Percentiles rank a stretch among this genome's conserved stretches.
phyloP scores from a whole-genome alignment of 1,140 invertebrate species.

The Danaus plexippus region DNA sequence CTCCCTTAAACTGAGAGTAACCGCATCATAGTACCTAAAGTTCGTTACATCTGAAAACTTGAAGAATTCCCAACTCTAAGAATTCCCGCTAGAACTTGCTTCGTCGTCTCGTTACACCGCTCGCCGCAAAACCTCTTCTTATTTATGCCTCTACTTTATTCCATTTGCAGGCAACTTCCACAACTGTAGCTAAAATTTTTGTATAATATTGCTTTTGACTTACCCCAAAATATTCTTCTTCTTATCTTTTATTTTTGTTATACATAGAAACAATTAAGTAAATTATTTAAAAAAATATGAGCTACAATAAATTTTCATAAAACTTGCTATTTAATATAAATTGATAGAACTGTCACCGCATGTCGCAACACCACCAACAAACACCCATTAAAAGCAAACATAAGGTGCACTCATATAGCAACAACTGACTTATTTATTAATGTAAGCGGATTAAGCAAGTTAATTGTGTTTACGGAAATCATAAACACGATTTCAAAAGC shows the following conservation, averaged over 20 bases:
- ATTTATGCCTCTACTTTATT: slow-evolving; percentile 62
- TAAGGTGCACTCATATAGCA: too few species aligned
- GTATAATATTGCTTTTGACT: slow-evolving; percentile 16
- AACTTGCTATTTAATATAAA: too few species aligned
- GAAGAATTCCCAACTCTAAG: slow-evolving; percentile 55
- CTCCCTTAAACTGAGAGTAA: too few species aligned
- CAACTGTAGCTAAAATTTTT: slow-evolving; percentile 30
- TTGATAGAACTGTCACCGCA: too few species aligned
- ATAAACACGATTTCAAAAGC: slow-evolving; percentile 16
- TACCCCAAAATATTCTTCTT: background rate
- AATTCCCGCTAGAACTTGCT: slow-evolving; percentile 48
- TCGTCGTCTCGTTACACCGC: slow-evolving; percentile 55
- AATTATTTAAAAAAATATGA: too few species aligned
- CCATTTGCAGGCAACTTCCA: slow-evolving; percentile 44
- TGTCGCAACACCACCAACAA: too few species aligned
- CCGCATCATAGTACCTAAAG: slow-evolving; percentile 24
- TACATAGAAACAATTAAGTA: too few species aligned
- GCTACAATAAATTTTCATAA: too few species aligned
- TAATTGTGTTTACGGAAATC: slow-evolving; percentile 17
- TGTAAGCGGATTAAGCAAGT: too few species aligned
- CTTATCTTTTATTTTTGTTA: too few species aligned
- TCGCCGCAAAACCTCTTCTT: slow-evolving; percentile 54
- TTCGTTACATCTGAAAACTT: slow-evolving; percentile 38
- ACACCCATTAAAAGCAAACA: too few species aligned
- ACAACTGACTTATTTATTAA: too few species aligned